These are phyloP conservation scores for Phyllostomus discolor DNA, from an alignment of 2,113 vertebrate genomes.

Conservation along the genomic window DNA sequence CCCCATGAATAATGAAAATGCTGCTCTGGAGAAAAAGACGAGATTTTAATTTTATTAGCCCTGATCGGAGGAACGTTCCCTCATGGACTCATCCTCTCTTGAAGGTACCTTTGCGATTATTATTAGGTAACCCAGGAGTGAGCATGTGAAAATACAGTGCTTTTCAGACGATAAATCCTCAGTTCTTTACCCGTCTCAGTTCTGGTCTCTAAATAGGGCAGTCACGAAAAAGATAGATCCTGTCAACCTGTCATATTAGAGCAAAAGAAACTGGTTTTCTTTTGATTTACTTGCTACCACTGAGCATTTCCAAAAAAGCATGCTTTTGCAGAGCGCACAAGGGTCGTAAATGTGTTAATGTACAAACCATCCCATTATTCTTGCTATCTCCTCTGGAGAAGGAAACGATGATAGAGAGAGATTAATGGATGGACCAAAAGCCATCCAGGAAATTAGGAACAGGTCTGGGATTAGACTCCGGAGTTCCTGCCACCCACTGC, in stretches of 20 bases:
- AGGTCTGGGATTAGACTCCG: constrained; percentile 64
- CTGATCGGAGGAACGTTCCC: constrained; percentile 29
- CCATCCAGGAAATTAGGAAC: constrained; percentile 71
- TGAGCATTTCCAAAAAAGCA: constrained; percentile 34
- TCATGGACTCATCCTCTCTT: not conserved
- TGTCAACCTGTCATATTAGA: constrained; percentile 9
- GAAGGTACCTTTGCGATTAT: constrained; percentile 45
- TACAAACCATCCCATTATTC: constrained; percentile 71
- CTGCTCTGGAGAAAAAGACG: constrained; percentile 52
- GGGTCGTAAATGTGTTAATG: constrained; percentile 68
- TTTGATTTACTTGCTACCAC: constrained; percentile 55
- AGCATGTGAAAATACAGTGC: not conserved
- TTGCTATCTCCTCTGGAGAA: constrained; percentile 67
- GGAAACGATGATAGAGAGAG: constrained; percentile 66
- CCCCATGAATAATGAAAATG: constrained; percentile 59
- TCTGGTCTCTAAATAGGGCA: constrained; percentile 16
- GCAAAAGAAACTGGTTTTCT: constrained; percentile 14
- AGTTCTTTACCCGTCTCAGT: not conserved
- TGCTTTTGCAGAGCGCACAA: constrained; percentile 35
- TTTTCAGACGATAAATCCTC: not conserved
- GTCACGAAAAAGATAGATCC: constrained; percentile 18
- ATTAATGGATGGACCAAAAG: constrained; percentile 65
- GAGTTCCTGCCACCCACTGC: constrained; percentile 68
- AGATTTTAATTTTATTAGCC: constrained; percentile 65
- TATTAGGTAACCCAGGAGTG: not conserved